Conservation (phyloP, 2,113 vertebrate species). For the Pica pica region DNA sequence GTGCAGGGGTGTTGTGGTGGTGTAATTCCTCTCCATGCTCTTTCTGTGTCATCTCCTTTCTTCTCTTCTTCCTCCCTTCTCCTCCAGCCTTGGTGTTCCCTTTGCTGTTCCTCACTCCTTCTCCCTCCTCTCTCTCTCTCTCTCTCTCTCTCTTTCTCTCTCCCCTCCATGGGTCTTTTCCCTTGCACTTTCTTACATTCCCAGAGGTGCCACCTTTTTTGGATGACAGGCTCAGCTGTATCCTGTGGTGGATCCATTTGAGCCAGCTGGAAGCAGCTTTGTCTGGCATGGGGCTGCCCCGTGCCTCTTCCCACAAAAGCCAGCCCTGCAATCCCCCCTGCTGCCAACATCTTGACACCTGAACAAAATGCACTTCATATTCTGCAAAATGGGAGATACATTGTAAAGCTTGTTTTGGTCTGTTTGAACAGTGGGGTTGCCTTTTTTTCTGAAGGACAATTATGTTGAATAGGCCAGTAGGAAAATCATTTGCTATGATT, state of each 20-base stretch:
- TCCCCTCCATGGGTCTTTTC: rapidly evolving
- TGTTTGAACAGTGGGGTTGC: background rate
- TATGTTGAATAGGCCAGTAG: background rate
- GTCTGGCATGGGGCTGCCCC: rapidly evolving
- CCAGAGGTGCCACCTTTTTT: background rate
- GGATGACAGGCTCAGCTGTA: background rate
- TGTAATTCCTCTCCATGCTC: rapidly evolving
- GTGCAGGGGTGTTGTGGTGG: too few species aligned
- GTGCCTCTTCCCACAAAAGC: background rate
- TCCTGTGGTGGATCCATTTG: background rate
- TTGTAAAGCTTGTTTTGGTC: background rate
- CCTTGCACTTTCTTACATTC: background rate
- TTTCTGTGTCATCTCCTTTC: background rate
- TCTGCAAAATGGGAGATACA: background rate
- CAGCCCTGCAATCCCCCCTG: background rate
- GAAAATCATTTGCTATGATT: background rate
- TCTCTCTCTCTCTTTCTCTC: background rate
- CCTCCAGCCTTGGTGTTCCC: background rate
- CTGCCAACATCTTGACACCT: background rate
- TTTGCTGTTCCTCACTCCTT: background rate
- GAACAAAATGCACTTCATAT: background rate
- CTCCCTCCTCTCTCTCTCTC: too few species aligned
- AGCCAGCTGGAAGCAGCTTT: background rate
- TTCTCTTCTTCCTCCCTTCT: background rate
- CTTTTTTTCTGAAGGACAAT: background rate